phyloP scores from a whole-genome alignment of 2,113 vertebrate species.

The Malurus elegans region DNA sequence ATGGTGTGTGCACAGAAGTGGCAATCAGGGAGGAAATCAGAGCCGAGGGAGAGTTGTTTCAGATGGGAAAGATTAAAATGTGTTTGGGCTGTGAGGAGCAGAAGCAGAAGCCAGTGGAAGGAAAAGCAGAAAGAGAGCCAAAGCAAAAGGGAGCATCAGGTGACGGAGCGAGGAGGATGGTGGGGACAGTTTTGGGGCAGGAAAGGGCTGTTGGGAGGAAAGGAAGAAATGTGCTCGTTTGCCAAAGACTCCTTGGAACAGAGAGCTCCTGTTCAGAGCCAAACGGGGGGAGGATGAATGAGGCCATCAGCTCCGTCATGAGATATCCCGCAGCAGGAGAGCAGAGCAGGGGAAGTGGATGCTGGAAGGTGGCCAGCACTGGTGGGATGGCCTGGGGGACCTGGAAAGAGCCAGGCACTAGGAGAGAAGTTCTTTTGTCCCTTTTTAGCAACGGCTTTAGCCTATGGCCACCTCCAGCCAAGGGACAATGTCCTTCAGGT shows the following conservation, averaged over 20 bases:
- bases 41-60: not conserved
- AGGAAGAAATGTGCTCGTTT: not conserved
- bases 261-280: not conserved
- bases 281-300: not conserved
- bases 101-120: not conserved
- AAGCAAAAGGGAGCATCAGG: not conserved
- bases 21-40: not conserved
- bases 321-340: not conserved
- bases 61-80: slow-evolving; percentile 47
- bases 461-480: not conserved
- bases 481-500: not conserved
- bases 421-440: not conserved
- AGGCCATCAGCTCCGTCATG: not conserved
- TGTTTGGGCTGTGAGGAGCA: not conserved
- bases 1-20: not conserved
- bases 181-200: not conserved
- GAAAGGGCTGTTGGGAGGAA: not conserved
- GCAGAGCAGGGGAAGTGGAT: not conserved
- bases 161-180: not conserved
- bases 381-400: not conserved
- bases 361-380: not conserved
- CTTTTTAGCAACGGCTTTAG: not conserved
- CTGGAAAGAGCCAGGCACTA: not conserved
- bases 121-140: slow-evolving; percentile 17
- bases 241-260: slow-evolving; percentile 21